A percentile compares a stretch with the other conserved stretches of the same genome.
These are phyloP conservation scores for Coturnix japonica DNA, from an alignment of 2,113 vertebrate genomes.

Conservation along the genomic window DNA sequence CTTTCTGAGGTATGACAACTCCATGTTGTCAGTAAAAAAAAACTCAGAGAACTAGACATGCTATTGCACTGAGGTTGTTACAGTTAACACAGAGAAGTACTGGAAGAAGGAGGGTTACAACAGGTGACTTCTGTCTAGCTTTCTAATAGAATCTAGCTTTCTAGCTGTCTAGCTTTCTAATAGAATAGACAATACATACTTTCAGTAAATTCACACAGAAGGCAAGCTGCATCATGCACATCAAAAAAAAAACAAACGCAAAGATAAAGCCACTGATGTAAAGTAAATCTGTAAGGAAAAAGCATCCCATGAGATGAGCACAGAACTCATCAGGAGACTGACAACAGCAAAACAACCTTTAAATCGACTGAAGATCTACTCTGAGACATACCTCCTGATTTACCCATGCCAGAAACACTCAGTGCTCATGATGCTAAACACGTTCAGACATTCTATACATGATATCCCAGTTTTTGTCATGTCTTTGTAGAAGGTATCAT, in stretches of 20 bases:
- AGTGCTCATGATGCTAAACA: not conserved
- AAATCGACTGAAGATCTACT: not conserved
- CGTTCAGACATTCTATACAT: not conserved
- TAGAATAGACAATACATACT: not conserved
- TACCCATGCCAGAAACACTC: not conserved
- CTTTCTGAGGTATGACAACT: not conserved
- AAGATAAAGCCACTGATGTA: not conserved
- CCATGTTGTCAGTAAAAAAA: conserved; percentile 2
- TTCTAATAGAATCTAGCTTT: too few species aligned
- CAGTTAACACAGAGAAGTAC: not conserved
- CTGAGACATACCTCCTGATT: not conserved
- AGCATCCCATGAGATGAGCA: not conserved
- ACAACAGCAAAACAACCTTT: not conserved
- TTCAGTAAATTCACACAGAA: not conserved
- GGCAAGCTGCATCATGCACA: not conserved
- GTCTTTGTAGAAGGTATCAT: not conserved
- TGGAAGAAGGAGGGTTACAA: not conserved
- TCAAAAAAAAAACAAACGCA: not conserved
- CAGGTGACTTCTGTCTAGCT: not conserved
- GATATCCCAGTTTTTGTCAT: not conserved
- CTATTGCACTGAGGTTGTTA: not conserved
- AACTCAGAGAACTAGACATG: not conserved
- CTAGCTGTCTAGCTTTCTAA: not conserved
- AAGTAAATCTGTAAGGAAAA: not conserved
- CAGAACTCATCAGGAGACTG: not conserved